A percentile compares a stretch with the other conserved stretches of the same genome.
phyloP scores from a whole-genome alignment of 2,113 vertebrate species.

The Takifugu bimaculatus region DNA sequence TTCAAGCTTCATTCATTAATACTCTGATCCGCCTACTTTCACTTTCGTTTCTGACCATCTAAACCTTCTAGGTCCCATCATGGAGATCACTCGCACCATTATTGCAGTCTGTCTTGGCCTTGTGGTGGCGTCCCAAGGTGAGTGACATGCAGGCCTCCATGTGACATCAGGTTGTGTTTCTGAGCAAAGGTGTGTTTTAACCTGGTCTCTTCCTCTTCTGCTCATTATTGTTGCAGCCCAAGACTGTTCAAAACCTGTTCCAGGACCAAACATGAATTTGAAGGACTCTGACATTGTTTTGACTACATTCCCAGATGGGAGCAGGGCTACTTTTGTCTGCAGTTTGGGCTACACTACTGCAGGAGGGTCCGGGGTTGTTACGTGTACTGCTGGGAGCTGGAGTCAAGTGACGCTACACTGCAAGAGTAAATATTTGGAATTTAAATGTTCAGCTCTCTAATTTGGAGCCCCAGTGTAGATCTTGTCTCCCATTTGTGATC shows the following conservation, averaged over 20 bases:
- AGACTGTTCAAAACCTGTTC: neutral
- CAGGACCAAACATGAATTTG: slow-evolving; percentile 10
- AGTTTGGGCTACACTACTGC: neutral
- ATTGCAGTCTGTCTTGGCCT: slow-evolving; percentile 19
- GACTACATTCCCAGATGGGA: neutral
- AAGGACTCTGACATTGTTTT: accelerated
- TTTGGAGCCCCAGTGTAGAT: too few species aligned
- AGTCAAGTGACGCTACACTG: slow-evolving; percentile 6
- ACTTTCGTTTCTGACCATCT: neutral
- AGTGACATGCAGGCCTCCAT: slow-evolving; percentile 9
- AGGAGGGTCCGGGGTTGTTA: accelerated
- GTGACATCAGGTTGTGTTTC: too few species aligned
- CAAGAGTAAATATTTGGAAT: slow-evolving; percentile 34
- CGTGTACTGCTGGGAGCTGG: slow-evolving; percentile 43
- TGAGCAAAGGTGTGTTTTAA: neutral
- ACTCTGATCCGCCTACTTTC: too few species aligned
- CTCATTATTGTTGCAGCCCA: slow-evolving; percentile 29
- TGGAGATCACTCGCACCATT: slow-evolving; percentile 6
- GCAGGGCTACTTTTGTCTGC: slow-evolving; percentile 20
- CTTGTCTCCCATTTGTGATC: too few species aligned
- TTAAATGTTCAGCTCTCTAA: too few species aligned
- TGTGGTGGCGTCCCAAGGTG: slow-evolving; percentile 26
- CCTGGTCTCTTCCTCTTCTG: neutral
- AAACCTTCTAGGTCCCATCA: slow-evolving; percentile 7
- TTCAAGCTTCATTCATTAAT: too few species aligned